Evolutionary conservation across 2,888 invertebrate species (phyloP), one percentile per base, ranked within the genome.

Genomic region (Tetanocera ferruginea): DNA sequence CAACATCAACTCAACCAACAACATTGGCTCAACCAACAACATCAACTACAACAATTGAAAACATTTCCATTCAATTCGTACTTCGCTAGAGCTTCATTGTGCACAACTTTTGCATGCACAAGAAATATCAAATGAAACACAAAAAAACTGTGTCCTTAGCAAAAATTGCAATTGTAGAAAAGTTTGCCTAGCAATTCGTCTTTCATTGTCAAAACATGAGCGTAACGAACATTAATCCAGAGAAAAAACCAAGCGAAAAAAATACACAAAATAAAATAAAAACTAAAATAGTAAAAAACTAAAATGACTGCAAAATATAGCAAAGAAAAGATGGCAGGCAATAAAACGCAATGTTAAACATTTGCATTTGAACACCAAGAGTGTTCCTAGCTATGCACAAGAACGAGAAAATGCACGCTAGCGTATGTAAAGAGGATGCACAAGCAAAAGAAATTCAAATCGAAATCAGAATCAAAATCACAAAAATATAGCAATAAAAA

Each of bases 301-400:
- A 34, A 66, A 34, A 66, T 37, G n/a, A 17, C 17, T 31, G 17
- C 9, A 11, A 37, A 64, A 34, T 14, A 43, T 19, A 28, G n/a
- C 6, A 37, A 23, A 6, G 23, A 14, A 37, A 34, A 34, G 69
- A 55, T 52, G 34, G 19, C 31, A 52, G 23, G 51, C 75, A 75
- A 75, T 75, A 67, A 75, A 75, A 75, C 37, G 75, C 75, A 52
- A 75, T 67, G 66, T 75, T 75, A 67, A 75, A 75, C 75, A 75
- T 75, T 75, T 75, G 57, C 67, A 75, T 75, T 55, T 37, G 34
- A 64, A 75, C 37, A 52, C 64, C 52, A 49, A 51, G 64, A 28
- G 64, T 31, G 34, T 34, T n/a, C 9, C 25, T 52, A 28, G 49
- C n/a, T 17, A 51, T 19, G 23, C 34, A 69, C 43, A 25, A 43